Base-by-base conservation (phyloP, 2,113 vertebrate genomes). In the Climacteris rufus region DNA sequence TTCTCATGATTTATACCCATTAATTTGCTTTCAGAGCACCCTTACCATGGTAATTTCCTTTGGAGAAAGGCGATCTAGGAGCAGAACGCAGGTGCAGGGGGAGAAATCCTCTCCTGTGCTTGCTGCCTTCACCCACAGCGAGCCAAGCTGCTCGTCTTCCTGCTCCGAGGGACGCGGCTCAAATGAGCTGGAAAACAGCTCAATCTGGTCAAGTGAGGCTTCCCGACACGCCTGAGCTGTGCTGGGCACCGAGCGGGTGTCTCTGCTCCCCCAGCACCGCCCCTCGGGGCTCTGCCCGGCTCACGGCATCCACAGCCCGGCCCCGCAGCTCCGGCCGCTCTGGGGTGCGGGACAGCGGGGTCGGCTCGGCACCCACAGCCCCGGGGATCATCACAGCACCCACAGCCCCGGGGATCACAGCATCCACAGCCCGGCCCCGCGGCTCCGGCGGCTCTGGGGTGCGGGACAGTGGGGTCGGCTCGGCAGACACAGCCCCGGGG, bases 161-260 rank as follows among this genome's bases (percentile, higher is more conserved):
- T 54, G 77, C 91, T 81, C 72, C 21, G 1, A 77, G 69, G 61
- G 66, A 21, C 0, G n/a, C 0, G 57, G 89, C 91, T 88, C 64
- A 70, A 91, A 91, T 42, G 91, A 81, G 81, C 59, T 54, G 87
- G 93, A 91, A 96, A 94, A 93, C 81, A 89, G 72, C 91, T 81
- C 89, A 42, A 1, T 85, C 61, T 79, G 75, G 21, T 31, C 80
- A 4, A 60, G 90, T 0, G 44, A 83, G 76, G 80, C 74, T 87
- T 7, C 80, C 65, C 3, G 19, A 1, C 64, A 27, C 2, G 5
- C 17, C 22, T 2, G 71, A 68, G 76, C 52, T 80, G 42, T 19
- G 66, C 3, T 24, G 7, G 37, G 49, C 2, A 3, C 76, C 1
- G 31, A 6, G 64, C 69, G 9, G 82, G 27, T 33, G 27, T 10